Percentiles rank a stretch among this genome's conserved stretches.
Evolutionary conservation across 2,797 vertebrate genomes (phyloP).

Genomic region (Scarus forsteni): DNA sequence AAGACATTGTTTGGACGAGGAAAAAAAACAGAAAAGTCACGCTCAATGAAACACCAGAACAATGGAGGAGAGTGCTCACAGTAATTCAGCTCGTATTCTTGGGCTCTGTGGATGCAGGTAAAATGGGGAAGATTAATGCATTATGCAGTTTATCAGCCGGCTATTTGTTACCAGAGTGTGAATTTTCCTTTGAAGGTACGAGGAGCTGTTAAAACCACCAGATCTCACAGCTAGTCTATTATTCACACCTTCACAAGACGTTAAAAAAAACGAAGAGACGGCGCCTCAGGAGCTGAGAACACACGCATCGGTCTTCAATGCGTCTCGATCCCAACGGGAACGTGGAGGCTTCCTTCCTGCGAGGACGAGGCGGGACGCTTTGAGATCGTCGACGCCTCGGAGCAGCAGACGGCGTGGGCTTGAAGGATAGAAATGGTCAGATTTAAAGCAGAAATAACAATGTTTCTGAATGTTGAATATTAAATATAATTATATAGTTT

Average conservation of each 20-base stretch:
- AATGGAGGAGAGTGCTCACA: background rate
- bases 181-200: conserved; percentile 15
- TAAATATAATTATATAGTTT: no score
- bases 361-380: background rate
- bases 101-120: conserved; percentile 7
- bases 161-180: conserved; percentile 7
- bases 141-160: conserved; percentile 16
- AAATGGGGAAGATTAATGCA: conserved; percentile 13
- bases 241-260: conserved; percentile 42
- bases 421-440: conserved; percentile 3
- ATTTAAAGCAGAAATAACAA: conserved; percentile 9
- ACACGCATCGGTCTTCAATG: conserved; percentile 10
- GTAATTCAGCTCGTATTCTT: conserved; percentile 3
- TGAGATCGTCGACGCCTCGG: background rate
- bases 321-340: conserved; percentile 16
- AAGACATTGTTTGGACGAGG: conserved; percentile 50
- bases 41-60: conserved; percentile 27
- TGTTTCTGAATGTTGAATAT: conserved; percentile 15
- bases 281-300: conserved; percentile 17
- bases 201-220: conserved; percentile 15
- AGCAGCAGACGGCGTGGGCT: conserved; percentile 9
- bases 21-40: conserved; percentile 26
- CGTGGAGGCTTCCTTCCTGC: conserved; percentile 30
- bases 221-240: conserved; percentile 48
- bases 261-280: background rate